phyloP scores from a whole-genome alignment of 2,888 invertebrate species.

The Trichogramma evanescens region DNA sequence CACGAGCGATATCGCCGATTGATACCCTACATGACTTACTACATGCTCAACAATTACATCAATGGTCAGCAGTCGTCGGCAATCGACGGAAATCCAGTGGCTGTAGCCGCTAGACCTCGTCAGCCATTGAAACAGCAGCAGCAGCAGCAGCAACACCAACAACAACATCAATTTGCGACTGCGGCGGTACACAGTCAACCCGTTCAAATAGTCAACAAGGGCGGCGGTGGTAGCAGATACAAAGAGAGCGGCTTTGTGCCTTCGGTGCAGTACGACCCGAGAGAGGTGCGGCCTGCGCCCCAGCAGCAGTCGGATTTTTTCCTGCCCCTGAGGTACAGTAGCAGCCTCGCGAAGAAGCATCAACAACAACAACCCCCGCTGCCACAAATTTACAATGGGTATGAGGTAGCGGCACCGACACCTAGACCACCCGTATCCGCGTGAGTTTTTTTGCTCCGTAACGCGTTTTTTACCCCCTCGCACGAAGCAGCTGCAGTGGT shows the following conservation, averaged over 20 bases:
- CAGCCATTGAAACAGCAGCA: neutral
- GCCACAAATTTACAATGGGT: too few species aligned
- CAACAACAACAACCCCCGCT: neutral
- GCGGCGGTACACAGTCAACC: neutral
- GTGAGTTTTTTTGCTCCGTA: too few species aligned
- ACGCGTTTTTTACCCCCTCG: too few species aligned
- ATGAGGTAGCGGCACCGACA: too few species aligned
- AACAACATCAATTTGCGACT: too few species aligned
- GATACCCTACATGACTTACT: slow-evolving; percentile 78
- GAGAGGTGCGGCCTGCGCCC: slow-evolving; percentile 24
- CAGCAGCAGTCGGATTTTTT: slow-evolving; percentile 35
- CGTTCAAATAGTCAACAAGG: neutral
- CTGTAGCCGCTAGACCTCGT: neutral
- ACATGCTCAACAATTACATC: slow-evolving; percentile 59
- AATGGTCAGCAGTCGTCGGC: slow-evolving; percentile 46
- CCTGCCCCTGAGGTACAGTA: slow-evolving; percentile 32
- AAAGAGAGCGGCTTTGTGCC: slow-evolving; percentile 38
- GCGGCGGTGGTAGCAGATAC: slow-evolving; percentile 11
- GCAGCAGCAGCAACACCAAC: slow-evolving; percentile 8
- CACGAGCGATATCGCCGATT: slow-evolving; percentile 67
- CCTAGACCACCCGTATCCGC: too few species aligned
- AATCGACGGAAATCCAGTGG: neutral
- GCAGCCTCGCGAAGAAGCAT: neutral
- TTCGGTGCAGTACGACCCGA: slow-evolving; percentile 42
- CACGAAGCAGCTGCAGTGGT: too few species aligned